Percentiles rank a stretch among this genome's conserved stretches.
Evolutionary conservation across 2,113 vertebrate species (phyloP).

Genomic region (Stictonetta naevosa): DNA sequence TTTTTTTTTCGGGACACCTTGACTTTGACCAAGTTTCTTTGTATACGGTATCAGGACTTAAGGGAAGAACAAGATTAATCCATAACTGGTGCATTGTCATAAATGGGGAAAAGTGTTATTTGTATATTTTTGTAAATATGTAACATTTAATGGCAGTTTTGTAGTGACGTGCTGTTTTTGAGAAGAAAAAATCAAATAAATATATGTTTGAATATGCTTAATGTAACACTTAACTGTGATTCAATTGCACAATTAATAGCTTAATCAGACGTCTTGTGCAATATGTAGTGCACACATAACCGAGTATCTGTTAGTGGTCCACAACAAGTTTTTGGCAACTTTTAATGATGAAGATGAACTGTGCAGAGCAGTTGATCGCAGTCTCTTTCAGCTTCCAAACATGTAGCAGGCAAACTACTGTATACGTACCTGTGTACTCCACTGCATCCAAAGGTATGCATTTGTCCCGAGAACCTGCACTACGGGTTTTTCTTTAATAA

Average conservation of each 20-base stretch:
- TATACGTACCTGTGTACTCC: conserved; percentile 74
- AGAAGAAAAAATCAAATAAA: conserved; percentile 36
- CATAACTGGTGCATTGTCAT: conserved; percentile 47
- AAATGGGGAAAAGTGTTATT: conserved; percentile 54
- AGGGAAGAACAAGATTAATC: conserved; percentile 38
- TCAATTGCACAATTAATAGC: conserved; percentile 65
- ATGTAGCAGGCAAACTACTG: conserved; percentile 72
- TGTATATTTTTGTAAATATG: conserved; percentile 86
- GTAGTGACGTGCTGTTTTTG: conserved; percentile 79
- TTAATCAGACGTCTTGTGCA: conserved; percentile 68
- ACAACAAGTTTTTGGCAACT: conserved; percentile 56
- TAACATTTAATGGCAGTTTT: conserved; percentile 80
- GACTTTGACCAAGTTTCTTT: conserved; percentile 49
- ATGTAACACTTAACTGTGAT: conserved; percentile 71
- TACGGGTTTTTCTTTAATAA: conserved; percentile 75
- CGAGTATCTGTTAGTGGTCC: conserved; percentile 75
- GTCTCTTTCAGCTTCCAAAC: conserved; percentile 58
- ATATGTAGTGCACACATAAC: conserved; percentile 79
- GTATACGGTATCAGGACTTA: conserved; percentile 44
- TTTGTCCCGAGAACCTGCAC: conserved; percentile 73
- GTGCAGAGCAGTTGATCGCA: conserved; percentile 64
- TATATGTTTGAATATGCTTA: conserved; percentile 76
- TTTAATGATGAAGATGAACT: conserved; percentile 65
- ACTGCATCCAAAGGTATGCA: conserved; percentile 76
- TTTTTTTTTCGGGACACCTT: conserved; percentile 34